Percentiles rank a stretch among this genome's conserved stretches.
phyloP scores from a whole-genome alignment of 2,113 vertebrate species.

The Pontoporia blainvillei region DNA sequence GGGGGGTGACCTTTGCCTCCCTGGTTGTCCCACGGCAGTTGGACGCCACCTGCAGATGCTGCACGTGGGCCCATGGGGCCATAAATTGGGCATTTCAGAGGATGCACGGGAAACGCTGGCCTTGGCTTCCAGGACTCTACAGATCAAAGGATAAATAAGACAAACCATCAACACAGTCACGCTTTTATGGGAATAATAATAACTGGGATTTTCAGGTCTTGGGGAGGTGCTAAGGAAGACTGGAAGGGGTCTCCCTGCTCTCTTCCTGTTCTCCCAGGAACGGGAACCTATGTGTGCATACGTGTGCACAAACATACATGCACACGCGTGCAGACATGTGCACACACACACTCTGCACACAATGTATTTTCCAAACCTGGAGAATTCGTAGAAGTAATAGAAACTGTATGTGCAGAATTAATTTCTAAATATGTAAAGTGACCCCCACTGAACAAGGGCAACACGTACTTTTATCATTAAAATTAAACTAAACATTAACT shows the following conservation, averaged over 20 bases:
- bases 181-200: fast-evolving
- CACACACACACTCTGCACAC: fast-evolving
- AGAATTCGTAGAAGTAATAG: too few relatives aligned
- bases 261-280: not conserved
- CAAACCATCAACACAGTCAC: fast-evolving
- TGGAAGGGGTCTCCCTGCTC: not conserved
- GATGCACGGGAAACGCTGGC: not conserved
- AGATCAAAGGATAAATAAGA: not conserved
- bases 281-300: not conserved
- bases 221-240: not conserved
- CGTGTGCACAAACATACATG: fast-evolving
- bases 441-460: fast-evolving
- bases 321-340: fast-evolving
- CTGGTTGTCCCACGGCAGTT: not conserved
- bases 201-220: not conserved
- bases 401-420: not conserved
- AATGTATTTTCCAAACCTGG: not conserved
- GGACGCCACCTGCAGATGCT: not conserved
- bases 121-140: not conserved
- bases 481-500: not conserved
- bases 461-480: not conserved
- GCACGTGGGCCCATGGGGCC: not conserved
- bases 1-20: not conserved
- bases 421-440: not conserved
- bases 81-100: not conserved